Evolutionary conservation across 2,888 invertebrate genomes (phyloP).

Genomic region (Drosophila quinaria): DNA sequence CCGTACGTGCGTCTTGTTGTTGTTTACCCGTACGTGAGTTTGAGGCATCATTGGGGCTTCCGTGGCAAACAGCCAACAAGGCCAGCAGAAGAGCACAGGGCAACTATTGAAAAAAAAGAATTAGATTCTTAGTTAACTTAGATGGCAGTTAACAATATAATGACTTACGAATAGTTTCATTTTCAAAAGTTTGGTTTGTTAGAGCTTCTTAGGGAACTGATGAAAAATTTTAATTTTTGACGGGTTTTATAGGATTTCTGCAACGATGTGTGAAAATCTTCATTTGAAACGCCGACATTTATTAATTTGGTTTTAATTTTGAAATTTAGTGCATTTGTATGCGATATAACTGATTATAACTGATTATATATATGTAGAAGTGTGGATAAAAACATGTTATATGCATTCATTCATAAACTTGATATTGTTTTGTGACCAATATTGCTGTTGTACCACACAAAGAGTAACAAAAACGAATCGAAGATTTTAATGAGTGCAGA

Average conservation of each 20-base stretch:
- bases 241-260: neutral
- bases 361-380: no score
- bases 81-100: constrained; percentile 2
- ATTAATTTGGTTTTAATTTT: neutral
- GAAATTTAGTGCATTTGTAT: neutral
- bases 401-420: no score
- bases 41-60: no score
- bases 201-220: constrained; percentile 5
- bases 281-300: neutral
- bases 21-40: no score
- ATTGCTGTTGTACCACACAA: no score
- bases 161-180: constrained; percentile 7
- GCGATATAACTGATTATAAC: no score
- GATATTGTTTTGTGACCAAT: no score
- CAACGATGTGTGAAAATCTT: neutral
- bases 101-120: neutral
- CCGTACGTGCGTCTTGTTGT: no score
- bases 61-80: neutral
- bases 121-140: neutral
- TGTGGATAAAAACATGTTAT: no score
- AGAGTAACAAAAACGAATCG: no score
- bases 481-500: no score
- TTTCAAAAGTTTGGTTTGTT: neutral
- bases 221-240: neutral
- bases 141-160: neutral